Evolutionary conservation across 2,113 vertebrate genomes (phyloP), one percentile per base, ranked within the genome.

Genomic region (Istiophorus platypterus): DNA sequence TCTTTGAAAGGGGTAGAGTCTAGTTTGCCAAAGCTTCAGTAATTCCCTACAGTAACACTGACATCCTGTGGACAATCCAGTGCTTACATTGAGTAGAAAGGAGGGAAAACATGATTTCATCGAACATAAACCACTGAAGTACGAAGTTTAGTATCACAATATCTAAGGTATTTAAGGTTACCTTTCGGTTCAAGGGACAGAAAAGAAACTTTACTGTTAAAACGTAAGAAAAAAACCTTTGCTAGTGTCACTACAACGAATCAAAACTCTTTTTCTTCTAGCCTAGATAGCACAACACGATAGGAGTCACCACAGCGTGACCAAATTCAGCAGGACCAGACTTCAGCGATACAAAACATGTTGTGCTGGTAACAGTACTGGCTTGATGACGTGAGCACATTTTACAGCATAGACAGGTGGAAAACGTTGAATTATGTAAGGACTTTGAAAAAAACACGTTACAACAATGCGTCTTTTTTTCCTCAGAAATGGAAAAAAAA

Each of bases 61-160:
- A 91, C 92, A 92, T 84, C 90, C 6, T 59, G 87, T 56, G 92
- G 85, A 57, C 14, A 0, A 47, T 5, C 20, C 1, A 3, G 7
- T 67, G 17, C 1, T 27, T 39, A 37, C 41, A 52, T 51, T 22
- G 12, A 26, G 0, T 62, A n/a, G 14, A 10, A 61, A 52, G 0
- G 17, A 52, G 4, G 15, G 18, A 17, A 7, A 0, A 54, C 6
- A 26, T 24, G 22, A 15, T 37, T 65, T 1, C 2, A 39, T 7
- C 14, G 8, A 56, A 29, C 0, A 61, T 17, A 59, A 56, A 31
- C 11, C 1, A 63, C 27, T 17, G 1, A 37, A 39, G 1, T 3
- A 1, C 4, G 1, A 62, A 3, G 7, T 27, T 26, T 9, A 1
- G 12, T 61, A 26, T 11, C 39, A n/a, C 1, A 5, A 34, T 7